Evolutionary conservation across 2,888 invertebrate species (phyloP), one percentile per base, ranked within the genome.

Genomic region (Bugula neritina): DNA sequence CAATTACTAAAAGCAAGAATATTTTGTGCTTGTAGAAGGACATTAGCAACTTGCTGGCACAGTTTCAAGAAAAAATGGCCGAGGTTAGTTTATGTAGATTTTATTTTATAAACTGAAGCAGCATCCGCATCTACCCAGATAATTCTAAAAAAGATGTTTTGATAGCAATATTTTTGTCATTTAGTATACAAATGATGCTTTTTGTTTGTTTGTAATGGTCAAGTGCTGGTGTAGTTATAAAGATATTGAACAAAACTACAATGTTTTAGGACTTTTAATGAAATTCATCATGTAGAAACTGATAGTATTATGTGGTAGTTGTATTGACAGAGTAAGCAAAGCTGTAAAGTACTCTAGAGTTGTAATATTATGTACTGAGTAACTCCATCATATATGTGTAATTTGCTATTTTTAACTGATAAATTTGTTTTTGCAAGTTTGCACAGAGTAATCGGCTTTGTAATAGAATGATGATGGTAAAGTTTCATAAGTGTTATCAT

Each of bases 31-130:
- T n/a, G n/a, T n/a, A 83, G 84, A 78, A 78, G 77, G 94, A 93
- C 86, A 88, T 95, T 77, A 92, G 92, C 78, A 92, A 92, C 81
- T 87, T 95, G 77, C 85, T 95, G 73, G 91, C 91, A 23, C 93
- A 94, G 83, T 87, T 95, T 72, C 93, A 94, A 83, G 91, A 92
- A 82, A 95, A 95, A 86, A 92, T 95, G 88, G 93, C 94, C 84
- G 92, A 93, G 78, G 79, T 80, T 76, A 76, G 74, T 23, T 5
- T 17, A n/a, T 23, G 52, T 52, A 21, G 52, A 13, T 21, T 10
- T 52, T 13, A 10, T 13, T 52, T 13, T 52, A 52, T 52, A 13
- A 13, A 10, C 10, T 52, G 10, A 13, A 13, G 52, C 21, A 13
- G 52, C 21, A 21, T 52, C 52, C 21, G 52, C 52, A 21, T 52